Evolutionary conservation across 2,888 invertebrate genomes (phyloP).

Genomic region (Philereme transversata): DNA sequence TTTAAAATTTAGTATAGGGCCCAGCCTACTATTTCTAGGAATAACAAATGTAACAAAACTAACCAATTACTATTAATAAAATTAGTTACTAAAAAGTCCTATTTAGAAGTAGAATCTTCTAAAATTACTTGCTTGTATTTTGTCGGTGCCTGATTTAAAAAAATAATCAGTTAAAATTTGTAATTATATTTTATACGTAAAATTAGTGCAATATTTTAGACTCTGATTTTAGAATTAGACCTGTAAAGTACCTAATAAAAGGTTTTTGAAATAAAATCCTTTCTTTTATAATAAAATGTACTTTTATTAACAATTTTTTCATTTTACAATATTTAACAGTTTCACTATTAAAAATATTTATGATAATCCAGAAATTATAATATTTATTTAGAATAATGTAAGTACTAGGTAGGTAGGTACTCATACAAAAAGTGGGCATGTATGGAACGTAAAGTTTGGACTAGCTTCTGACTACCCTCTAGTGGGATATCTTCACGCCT

Average conservation of each 20-base stretch:
- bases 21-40: not conserved
- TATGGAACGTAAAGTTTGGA: no score
- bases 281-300: not conserved
- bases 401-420: no score
- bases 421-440: no score
- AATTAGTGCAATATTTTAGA: slow-evolving; percentile 34
- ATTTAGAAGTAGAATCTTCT: slow-evolving; percentile 6
- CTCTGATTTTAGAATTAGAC: slow-evolving; percentile 12
- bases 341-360: not conserved
- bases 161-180: slow-evolving; percentile 27
- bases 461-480: no score
- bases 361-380: no score
- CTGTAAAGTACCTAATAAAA: slow-evolving; percentile 7
- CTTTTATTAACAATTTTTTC: slow-evolving; percentile 4
- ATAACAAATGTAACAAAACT: no score
- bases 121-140: slow-evolving; percentile 27
- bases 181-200: slow-evolving; percentile 26
- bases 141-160: slow-evolving; percentile 33
- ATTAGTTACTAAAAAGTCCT: no score
- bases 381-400: no score
- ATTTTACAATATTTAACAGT: no score
- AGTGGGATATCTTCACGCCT: no score
- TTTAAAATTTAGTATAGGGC: not conserved
- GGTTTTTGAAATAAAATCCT: slow-evolving; percentile 17
- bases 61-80: no score